Conservation (phyloP, 2,113 vertebrate genomes). For the Alces alces region DNA sequence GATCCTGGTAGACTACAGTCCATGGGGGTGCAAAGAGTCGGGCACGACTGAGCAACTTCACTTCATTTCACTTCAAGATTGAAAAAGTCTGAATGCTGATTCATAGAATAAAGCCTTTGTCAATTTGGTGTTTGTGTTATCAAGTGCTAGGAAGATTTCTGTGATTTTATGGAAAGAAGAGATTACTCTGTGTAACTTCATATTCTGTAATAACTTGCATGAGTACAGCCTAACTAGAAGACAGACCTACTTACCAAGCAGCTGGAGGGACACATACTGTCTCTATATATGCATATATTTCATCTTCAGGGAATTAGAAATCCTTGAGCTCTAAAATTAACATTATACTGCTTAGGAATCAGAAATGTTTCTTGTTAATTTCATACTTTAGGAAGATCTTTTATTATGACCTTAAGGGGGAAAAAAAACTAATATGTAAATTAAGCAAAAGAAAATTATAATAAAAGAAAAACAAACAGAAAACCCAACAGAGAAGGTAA, state of each 20-base stretch:
- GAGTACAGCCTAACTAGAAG: background rate
- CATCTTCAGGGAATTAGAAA: background rate
- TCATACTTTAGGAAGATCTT: background rate
- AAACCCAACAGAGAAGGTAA: background rate
- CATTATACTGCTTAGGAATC: background rate
- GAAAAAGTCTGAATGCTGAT: background rate
- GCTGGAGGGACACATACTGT: background rate
- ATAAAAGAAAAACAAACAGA: background rate
- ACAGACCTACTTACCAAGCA: background rate
- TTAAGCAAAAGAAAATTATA: background rate
- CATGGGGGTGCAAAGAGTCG: too few species aligned
- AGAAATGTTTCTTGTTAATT: background rate
- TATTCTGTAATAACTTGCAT: background rate
- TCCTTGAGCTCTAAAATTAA: background rate
- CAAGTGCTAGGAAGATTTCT: background rate
- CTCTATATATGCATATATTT: background rate
- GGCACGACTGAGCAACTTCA: too few species aligned
- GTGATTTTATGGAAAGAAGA: background rate
- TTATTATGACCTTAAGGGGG: background rate
- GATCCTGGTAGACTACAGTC: too few species aligned
- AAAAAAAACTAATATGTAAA: background rate
- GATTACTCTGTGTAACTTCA: too few species aligned
- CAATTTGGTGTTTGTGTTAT: background rate
- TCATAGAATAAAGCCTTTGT: background rate
- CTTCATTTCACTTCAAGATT: background rate